Percentiles rank a stretch among this genome's conserved stretches.
Evolutionary conservation across 1,140 invertebrate genomes (phyloP).

Genomic region (Bombus difficillimus): DNA sequence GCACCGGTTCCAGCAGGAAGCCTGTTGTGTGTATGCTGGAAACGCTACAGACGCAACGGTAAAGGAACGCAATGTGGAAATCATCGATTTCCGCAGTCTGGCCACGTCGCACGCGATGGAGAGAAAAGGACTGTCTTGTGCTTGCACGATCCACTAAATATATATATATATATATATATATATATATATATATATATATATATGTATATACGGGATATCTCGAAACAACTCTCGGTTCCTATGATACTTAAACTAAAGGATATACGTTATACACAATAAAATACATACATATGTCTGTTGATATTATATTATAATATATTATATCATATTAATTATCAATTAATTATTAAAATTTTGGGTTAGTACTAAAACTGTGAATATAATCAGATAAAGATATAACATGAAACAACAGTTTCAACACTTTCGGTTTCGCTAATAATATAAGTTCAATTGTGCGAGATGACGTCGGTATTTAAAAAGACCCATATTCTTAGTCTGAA

Average conservation of each 20-base stretch:
- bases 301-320: no score
- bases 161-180: not conserved
- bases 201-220: not conserved
- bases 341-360: no score
- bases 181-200: not conserved
- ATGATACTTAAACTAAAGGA: not conserved
- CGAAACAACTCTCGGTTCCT: not conserved
- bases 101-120: conserved; percentile 26
- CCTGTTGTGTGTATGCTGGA: not conserved
- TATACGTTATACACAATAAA: no score
- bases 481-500: not conserved
- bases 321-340: no score
- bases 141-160: not conserved
- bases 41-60: conserved; percentile 1
- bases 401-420: no score
- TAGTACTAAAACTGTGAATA: no score
- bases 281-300: no score
- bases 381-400: no score
- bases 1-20: not conserved
- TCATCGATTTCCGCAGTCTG: conserved; percentile 42
- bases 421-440: no score
- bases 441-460: no score
- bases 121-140: conserved; percentile 13
- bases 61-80: conserved; percentile 42
- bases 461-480: no score